These are phyloP conservation scores for Corythaeola cristata DNA, from an alignment of 2,113 vertebrate genomes.

Conservation along the genomic window DNA sequence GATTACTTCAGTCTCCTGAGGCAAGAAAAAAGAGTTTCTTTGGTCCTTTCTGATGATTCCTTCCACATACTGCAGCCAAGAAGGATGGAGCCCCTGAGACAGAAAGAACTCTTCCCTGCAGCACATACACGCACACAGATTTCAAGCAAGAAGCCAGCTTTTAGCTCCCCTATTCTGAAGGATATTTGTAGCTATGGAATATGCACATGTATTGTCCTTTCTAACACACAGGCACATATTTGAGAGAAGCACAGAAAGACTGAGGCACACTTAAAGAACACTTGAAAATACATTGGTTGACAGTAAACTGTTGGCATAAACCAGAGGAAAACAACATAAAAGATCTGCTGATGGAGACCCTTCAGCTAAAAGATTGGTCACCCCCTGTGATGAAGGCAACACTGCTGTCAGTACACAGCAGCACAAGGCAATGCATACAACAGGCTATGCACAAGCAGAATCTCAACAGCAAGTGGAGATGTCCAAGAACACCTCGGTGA, in stretches of 20 bases:
- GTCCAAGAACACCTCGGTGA: not conserved
- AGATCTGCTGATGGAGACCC: not conserved
- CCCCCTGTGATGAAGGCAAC: not conserved
- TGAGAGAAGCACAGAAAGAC: not conserved
- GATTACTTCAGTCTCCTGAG: not conserved
- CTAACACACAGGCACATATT: not conserved
- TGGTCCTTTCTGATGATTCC: not conserved
- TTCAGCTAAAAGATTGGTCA: not conserved
- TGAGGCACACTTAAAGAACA: not conserved
- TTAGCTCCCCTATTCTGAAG: not conserved
- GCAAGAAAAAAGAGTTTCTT: not conserved
- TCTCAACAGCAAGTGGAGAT: not conserved
- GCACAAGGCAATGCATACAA: not conserved
- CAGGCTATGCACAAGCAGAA: not conserved
- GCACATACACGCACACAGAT: not conserved
- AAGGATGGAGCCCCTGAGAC: not conserved
- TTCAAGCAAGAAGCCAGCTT: not conserved
- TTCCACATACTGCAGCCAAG: not conserved
- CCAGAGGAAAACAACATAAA: not conserved
- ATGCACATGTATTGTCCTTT: not conserved
- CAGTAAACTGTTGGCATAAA: not conserved
- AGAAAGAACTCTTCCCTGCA: not conserved
- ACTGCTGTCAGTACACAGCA: not conserved
- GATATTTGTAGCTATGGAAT: not conserved
- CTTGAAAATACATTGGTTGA: not conserved